phyloP scores from a whole-genome alignment of 2,113 vertebrate genomes.

The Alexandromys fortis region DNA sequence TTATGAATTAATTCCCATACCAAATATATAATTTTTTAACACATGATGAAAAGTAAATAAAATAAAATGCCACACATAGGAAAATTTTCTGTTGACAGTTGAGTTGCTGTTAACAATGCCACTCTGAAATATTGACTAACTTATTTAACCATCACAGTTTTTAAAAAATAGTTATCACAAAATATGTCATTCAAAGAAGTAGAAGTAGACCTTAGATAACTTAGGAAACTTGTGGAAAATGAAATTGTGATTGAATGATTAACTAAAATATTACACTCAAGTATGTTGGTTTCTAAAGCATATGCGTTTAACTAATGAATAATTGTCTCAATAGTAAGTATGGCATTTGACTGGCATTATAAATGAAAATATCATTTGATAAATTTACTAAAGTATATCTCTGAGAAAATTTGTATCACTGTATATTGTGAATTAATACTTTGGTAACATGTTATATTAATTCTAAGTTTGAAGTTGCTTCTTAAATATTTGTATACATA shows the following conservation, averaged over 20 bases:
- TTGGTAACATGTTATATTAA: not conserved
- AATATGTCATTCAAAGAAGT: not conserved
- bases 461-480: not conserved
- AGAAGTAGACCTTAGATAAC: not conserved
- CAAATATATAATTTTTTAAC: not conserved
- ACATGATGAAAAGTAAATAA: not conserved
- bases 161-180: constrained; percentile 2
- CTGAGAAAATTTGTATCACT: not conserved
- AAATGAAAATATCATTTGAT: not conserved
- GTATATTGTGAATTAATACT: not conserved
- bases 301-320: not conserved
- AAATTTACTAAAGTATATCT: not conserved
- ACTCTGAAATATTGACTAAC: constrained; percentile 13
- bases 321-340: not conserved
- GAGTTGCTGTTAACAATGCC: constrained; percentile 18
- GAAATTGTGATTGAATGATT: not conserved
- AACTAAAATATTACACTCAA: constrained; percentile 14
- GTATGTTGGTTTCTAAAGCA: not conserved
- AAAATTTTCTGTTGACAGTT: not conserved
- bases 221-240: constrained; percentile 11
- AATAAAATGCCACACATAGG: not conserved
- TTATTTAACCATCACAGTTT: not conserved
- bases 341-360: constrained; percentile 12
- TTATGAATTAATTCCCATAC: not conserved
- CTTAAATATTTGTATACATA: not conserved